Base-by-base conservation (phyloP, 2,888 invertebrate species). In the Cerceris rybyensis region DNA sequence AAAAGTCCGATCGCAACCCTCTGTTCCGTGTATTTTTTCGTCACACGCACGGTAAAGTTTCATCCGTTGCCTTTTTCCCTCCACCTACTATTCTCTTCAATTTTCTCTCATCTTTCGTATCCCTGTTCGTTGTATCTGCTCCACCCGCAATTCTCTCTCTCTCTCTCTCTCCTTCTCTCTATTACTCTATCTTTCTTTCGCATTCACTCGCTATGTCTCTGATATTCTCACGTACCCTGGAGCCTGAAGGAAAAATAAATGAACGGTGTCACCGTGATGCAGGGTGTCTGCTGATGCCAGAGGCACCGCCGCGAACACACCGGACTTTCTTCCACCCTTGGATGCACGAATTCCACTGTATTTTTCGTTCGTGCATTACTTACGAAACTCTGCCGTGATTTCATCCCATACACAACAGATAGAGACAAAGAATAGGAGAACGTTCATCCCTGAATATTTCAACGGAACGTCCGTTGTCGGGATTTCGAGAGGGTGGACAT, bases 1-100 rank as follows among this genome's bases (percentile, higher is more conserved):
- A 65, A 84, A 79, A 58, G 70, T 69, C 41, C 70, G 77, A 81
- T 81, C 81, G 28, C 28, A 75, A 84, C 61, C 67, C 68, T 57
- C 46, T 46, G 60, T 55, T 55, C 66, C n/a, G 50, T 39, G 68
- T 64, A 57, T 69, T 64, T 70, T 59, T 61, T 46, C 69, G 66
- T 43, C 64, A 52, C 55, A 70, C 74, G 69, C 72, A 57, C 55
- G 57, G 17, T 7, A 41, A 59, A 66, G 49, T 55, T 59, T 82
- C 85, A 70, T 76, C 68, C 69, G 52, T 11, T 63, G 63, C 52
- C 14, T 50, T 54, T 8, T 55, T 54, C 39, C 17, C 52, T 57
- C 16, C 63, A 43, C 66, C 41, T 43, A 55, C 14, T 17, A 46
- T 52, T 70, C 50, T 46, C 58, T 71, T 58, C 72, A 13, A 61